A percentile compares a stretch with the other conserved stretches of the same genome.
These are phyloP conservation scores for Anser brachyrhynchus DNA, from an alignment of 2,113 vertebrate genomes.

Conservation along the genomic window DNA sequence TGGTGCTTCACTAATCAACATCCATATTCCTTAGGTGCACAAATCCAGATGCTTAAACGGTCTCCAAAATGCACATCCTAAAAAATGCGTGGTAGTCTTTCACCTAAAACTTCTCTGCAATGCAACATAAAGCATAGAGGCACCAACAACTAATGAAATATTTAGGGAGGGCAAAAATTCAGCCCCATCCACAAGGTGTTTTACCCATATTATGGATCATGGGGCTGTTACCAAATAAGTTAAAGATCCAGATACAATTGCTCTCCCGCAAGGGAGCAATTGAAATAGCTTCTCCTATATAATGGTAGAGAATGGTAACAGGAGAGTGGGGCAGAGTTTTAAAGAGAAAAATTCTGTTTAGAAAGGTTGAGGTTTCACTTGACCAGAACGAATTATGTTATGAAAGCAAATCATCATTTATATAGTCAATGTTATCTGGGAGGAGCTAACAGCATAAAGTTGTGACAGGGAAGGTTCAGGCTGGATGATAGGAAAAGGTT, in stretches of 20 bases:
- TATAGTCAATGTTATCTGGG: rapidly evolving
- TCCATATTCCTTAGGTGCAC: neutral
- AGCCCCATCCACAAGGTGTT: neutral
- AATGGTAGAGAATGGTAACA: neutral
- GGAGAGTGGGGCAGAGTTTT: neutral
- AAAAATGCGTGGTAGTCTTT: neutral
- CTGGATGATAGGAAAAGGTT: no score
- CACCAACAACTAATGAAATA: neutral
- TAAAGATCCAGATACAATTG: neutral
- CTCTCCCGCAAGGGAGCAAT: neutral
- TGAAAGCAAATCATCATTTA: neutral
- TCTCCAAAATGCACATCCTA: rapidly evolving
- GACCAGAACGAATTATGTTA: no score
- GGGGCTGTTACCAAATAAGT: neutral
- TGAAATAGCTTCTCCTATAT: neutral
- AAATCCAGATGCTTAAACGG: neutral
- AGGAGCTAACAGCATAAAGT: neutral
- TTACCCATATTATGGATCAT: neutral
- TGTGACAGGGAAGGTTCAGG: no score
- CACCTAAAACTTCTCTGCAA: neutral
- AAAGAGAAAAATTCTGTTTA: neutral
- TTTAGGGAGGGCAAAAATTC: neutral
- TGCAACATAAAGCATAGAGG: neutral
- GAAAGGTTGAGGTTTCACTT: neutral
- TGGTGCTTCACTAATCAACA: neutral